A percentile compares a stretch with the other conserved stretches of the same genome.
Evolutionary conservation across 2,113 vertebrate genomes (phyloP).

Genomic region (Cinclus mexicanus): DNA sequence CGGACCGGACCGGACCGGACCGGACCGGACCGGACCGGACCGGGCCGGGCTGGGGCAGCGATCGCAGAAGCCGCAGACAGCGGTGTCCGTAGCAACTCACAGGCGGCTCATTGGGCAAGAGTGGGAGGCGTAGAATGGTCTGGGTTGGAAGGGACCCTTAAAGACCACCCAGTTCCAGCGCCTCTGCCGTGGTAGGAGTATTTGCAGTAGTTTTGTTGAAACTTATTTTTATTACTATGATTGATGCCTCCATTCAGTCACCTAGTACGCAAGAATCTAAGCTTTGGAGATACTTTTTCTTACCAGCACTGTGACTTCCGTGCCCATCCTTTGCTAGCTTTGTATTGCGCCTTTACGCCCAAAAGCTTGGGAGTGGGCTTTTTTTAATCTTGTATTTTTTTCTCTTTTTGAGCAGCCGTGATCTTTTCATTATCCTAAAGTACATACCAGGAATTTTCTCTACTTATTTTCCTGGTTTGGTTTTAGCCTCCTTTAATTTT

Average conservation of each 20-base stretch:
- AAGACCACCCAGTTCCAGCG: background rate
- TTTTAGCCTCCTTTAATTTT: background rate
- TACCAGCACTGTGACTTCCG: accelerated
- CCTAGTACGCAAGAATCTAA: background rate
- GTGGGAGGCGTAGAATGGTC: background rate
- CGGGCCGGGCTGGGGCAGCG: background rate
- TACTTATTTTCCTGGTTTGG: background rate
- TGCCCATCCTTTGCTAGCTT: too few species aligned
- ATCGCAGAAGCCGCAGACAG: background rate
- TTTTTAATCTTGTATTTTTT: background rate
- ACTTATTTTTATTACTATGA: accelerated
- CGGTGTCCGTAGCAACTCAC: too few species aligned
- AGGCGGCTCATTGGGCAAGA: background rate
- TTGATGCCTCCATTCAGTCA: background rate
- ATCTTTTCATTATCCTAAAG: background rate
- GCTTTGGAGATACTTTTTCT: background rate
- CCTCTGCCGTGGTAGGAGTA: too few species aligned
- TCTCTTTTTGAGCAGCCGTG: background rate
- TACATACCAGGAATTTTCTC: accelerated
- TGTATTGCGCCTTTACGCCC: accelerated
- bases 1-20: background rate
- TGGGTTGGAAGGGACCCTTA: background rate
- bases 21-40: background rate
- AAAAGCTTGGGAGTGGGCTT: background rate
- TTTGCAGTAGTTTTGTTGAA: background rate